Base-by-base conservation (phyloP, 2,888 invertebrate species). In the Synanthedon formicaeformis region DNA sequence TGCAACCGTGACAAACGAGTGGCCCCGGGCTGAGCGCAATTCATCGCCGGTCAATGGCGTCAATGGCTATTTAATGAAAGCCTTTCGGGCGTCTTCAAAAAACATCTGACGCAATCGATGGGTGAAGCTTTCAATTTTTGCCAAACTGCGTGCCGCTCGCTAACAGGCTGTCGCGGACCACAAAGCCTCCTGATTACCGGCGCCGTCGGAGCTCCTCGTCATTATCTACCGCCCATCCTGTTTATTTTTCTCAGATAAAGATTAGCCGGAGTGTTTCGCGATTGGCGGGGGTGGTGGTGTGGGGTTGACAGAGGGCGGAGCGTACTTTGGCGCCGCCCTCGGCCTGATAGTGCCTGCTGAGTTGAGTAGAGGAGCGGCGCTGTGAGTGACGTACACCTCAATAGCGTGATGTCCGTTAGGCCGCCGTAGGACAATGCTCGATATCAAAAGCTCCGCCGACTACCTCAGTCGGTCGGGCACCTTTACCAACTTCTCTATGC, bases 401-500 rank as follows among this genome's bases (percentile, higher is more conserved):
- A 56, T 52, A 55, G 62, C 63, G 65, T 60, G 61, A 63, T 45
- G 45, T 62, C 56, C 57, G 59, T 65, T 34, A 34, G 34, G 62
- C 65, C 59, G 71, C 69, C 49, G 23, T 49, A 16, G 73, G 72
- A 73, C 63, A 76, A 96, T 96, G 96, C 91, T 96, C 89, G 96
- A 96, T 91, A 95, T 96, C 78, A 96, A 96, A 88, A 93, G 93
- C 73, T 93, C 95, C 72, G 93, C 95, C 86, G 95, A 96, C 90
- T 96, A 96, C 89, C 91, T 96, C 76, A 92, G 92, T 88, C 92
- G 95, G 88, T 93, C 95, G 79, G 95, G 95, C 78, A 94, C 96
- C 60, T 96, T 96, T 84, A 94, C 96, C 84, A 96, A 96, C 89
- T 94, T 96, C 90, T 96, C 96, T 85, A 96, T 96, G 96, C 91